Evolutionary conservation across 2,113 vertebrate species (phyloP).

Genomic region (Pipra filicauda): DNA sequence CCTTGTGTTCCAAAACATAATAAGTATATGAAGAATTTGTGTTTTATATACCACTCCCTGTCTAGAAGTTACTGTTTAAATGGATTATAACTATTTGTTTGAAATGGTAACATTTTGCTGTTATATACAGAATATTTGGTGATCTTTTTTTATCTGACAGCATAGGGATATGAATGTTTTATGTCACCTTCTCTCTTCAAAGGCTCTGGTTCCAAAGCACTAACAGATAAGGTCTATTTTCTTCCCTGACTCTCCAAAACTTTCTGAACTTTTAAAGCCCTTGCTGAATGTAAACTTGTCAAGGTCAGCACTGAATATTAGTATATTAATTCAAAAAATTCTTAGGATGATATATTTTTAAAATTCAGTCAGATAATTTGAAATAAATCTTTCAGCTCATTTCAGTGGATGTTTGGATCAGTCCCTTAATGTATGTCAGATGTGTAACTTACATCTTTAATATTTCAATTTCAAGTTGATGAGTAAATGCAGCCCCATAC

Average conservation of each 20-base stretch:
- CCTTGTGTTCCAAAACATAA: not conserved
- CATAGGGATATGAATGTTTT: not conserved
- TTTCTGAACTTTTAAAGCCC: conserved; percentile 79
- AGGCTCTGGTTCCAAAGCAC: conserved; percentile 78
- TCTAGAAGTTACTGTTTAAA: not conserved
- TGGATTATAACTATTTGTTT: not conserved
- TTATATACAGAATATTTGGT: not conserved
- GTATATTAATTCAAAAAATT: not conserved
- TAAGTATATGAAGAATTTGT: not conserved
- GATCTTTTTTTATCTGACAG: not conserved
- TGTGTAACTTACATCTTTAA: not conserved
- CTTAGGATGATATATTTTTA: not conserved
- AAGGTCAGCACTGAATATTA: conserved; percentile 76
- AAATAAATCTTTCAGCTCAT: not conserved
- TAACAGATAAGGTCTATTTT: conserved; percentile 67
- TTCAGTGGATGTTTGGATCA: not conserved
- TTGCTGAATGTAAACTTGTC: conserved; percentile 69
- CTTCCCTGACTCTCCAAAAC: conserved; percentile 74
- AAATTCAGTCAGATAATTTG: not conserved
- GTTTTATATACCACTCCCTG: not conserved
- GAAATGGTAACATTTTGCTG: not conserved
- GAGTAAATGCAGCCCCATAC: conserved; percentile 68
- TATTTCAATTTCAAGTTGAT: conserved; percentile 70
- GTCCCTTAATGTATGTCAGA: not conserved
- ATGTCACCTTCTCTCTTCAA: conserved; percentile 10